Base-by-base conservation (phyloP, 2,888 invertebrate species). In the Hirtodrosophila histrioides region DNA sequence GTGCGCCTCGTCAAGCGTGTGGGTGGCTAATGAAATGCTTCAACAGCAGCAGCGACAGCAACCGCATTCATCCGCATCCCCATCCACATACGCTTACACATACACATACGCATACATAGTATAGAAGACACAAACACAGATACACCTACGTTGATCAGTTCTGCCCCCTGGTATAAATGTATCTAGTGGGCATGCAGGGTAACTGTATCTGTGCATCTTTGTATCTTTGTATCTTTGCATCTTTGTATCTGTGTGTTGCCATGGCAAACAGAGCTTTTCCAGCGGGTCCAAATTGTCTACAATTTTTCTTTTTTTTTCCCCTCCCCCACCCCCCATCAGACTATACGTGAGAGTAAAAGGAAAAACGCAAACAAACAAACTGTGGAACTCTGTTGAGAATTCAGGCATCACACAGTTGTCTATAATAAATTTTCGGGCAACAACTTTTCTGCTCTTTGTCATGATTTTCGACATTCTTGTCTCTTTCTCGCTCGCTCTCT, bases 11-110 rank as follows among this genome's bases (percentile, higher is more conserved):
- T 55, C 43, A 48, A 51, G 50, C 62, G 80, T 69, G 89, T 85
- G 86, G 88, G 86, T 79, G 88, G 86, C 69, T 87, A 82, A 82
- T 88, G 79, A 89, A 75, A 85, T 79, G 88, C 80, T 81, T 76
- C 78, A 86, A 40, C 77, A 68, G 69, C 67, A 77, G 56, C 61
- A 67, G 46, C 72, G 69, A 61, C 67, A 77, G 64, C 69, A 77
- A 77, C 58, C 75, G 75, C 81, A 77, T 48, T 44, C 63, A 65
- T 57, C 54, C 60, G 46, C 53, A 49, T 33, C 51, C 50, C 56
- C 49, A 67, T 17, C 17, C 23, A 53, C 48, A 41, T 24, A 41
- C 17, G 2, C 17, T 1, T 17, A 17, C 17, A 2, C 17, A 17
- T 17, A 17, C 17, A 17, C 2, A 17, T 17, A 17, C 17, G n/a